Base-by-base conservation (phyloP, 2,797 vertebrate genomes). In the Ctenopoma multispine region DNA sequence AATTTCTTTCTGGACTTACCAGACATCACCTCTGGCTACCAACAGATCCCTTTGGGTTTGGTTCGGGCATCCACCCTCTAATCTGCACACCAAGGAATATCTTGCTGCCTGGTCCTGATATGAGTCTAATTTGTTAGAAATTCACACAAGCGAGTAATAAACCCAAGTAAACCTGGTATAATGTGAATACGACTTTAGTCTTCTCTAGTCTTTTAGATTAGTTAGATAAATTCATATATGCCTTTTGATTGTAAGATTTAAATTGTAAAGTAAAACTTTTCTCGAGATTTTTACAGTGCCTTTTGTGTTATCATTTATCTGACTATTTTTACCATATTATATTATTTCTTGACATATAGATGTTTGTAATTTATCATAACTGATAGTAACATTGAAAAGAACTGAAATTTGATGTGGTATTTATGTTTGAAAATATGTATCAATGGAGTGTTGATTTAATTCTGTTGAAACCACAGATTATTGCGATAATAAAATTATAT, bases 351-450 rank as follows among this genome's bases (percentile, higher is more conserved):
- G 58, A 36, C 51, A 65, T 86, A 71, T 74, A 77, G 58, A 86
- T 85, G 74, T 81, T 76, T 89, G 82, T 89, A 92, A 91, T 89
- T 90, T 90, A 91, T 90, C 80, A 65, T 77, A 73, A 75, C 51
- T 79, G 81, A 72, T 58, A 71, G 61, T 85, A 73, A 79, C 76
- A 56, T 49, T 77, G 79, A 65, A 73, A 77, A 73, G 63, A 55
- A 63, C 49, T 81, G 77, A 62, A 59, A 77, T 89, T 70, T 86
- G 74, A 83, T 85, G 80, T 87, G 82, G 84, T 92, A 90, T 93
- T 93, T 93, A 93, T 92, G 83, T 89, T 83, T 88, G 74, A 87
- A 78, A 72, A 82, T 77, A 58, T 80, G 50, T 77, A 85, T 84
- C 79, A 47, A 69, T 77, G 61, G 58, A n/a, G 40, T 74, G 68